phyloP scores from a whole-genome alignment of 1,140 invertebrate genomes.

The Charaxes varanes region DNA sequence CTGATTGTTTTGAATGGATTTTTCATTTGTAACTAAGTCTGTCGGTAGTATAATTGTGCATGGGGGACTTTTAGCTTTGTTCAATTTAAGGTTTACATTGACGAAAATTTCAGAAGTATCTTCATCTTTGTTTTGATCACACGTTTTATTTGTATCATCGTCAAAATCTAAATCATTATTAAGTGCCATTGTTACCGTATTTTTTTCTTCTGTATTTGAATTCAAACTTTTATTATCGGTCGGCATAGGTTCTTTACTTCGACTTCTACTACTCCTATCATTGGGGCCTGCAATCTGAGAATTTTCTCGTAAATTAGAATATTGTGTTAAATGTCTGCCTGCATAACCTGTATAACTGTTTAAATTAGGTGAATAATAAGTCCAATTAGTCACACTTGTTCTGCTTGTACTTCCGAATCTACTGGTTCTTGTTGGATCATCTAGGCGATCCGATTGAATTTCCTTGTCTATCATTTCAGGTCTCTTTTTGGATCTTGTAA shows the following conservation, averaged over 20 bases:
- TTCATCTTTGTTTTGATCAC: slow-evolving; percentile 37
- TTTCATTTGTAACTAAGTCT: slow-evolving; percentile 54
- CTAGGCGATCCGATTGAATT: slow-evolving; percentile 80
- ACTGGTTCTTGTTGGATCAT: slow-evolving; percentile 77
- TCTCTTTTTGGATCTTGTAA: slow-evolving; percentile 74
- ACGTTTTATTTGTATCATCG: slow-evolving; percentile 28
- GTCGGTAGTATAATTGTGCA: slow-evolving; percentile 19
- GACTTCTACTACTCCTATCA: slow-evolving; percentile 52
- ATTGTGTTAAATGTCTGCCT: slow-evolving; percentile 65
- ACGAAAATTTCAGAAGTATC: slow-evolving; percentile 56
- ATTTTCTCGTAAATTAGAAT: slow-evolving; percentile 47
- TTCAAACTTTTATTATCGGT: slow-evolving; percentile 31
- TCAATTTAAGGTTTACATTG: slow-evolving; percentile 61
- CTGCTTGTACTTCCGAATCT: slow-evolving; percentile 76
- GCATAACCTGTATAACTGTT: slow-evolving; percentile 66
- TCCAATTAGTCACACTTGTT: slow-evolving; percentile 76
- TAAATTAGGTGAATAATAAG: slow-evolving; percentile 78
- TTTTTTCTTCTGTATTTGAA: slow-evolving; percentile 30
- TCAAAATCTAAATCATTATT: slow-evolving; percentile 25
- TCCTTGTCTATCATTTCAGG: slow-evolving; percentile 78
- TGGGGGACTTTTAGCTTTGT: slow-evolving; percentile 43
- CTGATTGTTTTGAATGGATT: slow-evolving; percentile 62
- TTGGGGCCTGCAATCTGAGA: slow-evolving; percentile 28
- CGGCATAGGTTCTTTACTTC: slow-evolving; percentile 45
- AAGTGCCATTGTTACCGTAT: slow-evolving; percentile 12